These are phyloP conservation scores for Lophius americanus DNA, from an alignment of 2,797 vertebrate species.

Conservation along the genomic window DNA sequence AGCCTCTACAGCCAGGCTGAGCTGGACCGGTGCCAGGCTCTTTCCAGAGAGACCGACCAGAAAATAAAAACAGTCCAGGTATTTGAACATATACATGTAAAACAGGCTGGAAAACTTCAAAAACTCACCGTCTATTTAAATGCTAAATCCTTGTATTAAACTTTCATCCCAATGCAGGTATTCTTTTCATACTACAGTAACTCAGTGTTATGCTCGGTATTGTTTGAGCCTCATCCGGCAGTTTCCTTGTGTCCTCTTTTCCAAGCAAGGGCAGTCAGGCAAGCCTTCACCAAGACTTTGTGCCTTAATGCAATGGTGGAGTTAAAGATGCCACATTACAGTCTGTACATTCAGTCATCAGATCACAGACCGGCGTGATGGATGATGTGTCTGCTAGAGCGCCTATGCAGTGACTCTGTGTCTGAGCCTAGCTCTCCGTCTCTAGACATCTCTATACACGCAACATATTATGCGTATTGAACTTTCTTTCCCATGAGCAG, in stretches of 20 bases:
- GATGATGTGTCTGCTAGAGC: slow-evolving; percentile 62
- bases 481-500: slow-evolving; percentile 22
- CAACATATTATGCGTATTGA: slow-evolving; percentile 37
- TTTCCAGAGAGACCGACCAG: slow-evolving; percentile 91
- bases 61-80: slow-evolving; percentile 98
- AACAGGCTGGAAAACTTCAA: slow-evolving; percentile 80
- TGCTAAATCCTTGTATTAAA: slow-evolving; percentile 60
- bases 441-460: slow-evolving; percentile 60
- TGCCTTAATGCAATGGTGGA: slow-evolving; percentile 50
- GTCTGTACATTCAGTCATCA: slow-evolving; percentile 69
- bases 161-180: slow-evolving; percentile 59
- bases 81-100: slow-evolving; percentile 82
- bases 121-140: slow-evolving; percentile 74
- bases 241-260: slow-evolving; percentile 64
- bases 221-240: slow-evolving; percentile 68
- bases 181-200: slow-evolving; percentile 66
- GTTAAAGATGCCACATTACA: slow-evolving; percentile 64
- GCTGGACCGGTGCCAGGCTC: slow-evolving; percentile 91
- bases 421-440: slow-evolving; percentile 55
- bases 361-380: slow-evolving; percentile 67
- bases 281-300: slow-evolving; percentile 57
- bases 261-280: slow-evolving; percentile 68
- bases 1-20: slow-evolving; percentile 87
- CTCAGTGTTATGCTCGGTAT: slow-evolving; percentile 62
- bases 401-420: slow-evolving; percentile 63